A percentile compares a stretch with the other conserved stretches of the same genome.
Evolutionary conservation across 2,113 vertebrate species (phyloP).

Genomic region (Mormyrus lacerda): DNA sequence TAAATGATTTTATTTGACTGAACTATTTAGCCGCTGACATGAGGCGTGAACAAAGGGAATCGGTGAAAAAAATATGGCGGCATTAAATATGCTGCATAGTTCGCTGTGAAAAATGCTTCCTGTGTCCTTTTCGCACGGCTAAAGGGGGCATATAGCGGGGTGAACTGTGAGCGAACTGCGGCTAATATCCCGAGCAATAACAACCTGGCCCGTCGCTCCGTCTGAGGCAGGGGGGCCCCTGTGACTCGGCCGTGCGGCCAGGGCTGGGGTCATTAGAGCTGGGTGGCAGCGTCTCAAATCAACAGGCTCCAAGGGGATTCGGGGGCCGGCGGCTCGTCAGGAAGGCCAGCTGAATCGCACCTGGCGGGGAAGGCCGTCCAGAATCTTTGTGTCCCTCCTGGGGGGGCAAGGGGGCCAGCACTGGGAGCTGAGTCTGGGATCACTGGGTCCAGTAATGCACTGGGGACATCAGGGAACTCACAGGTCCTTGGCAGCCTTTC

Average conservation of each 20-base stretch:
- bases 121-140: not conserved
- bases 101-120: not conserved
- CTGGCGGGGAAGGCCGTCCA: not conserved
- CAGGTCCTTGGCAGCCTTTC: not conserved
- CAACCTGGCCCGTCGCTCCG: constrained; percentile 17
- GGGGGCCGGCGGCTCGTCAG: not conserved
- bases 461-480: not conserved
- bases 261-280: constrained; percentile 1
- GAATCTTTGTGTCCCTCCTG: not conserved
- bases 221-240: not conserved
- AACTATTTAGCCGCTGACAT: not conserved
- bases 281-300: constrained; percentile 15
- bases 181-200: constrained; percentile 23
- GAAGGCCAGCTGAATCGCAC: constrained; percentile 2
- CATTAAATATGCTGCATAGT: not conserved
- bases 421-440: not conserved
- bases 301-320: constrained; percentile 8
- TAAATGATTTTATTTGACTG: constrained; percentile 30
- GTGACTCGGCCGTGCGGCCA: not conserved
- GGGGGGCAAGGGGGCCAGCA: not conserved
- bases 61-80: too few relatives aligned
- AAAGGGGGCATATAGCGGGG: not conserved
- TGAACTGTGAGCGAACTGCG: not conserved
- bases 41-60: not conserved
- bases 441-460: not conserved